Conservation (phyloP, 2,888 invertebrate genomes). For the Orthosia gracilis region DNA sequence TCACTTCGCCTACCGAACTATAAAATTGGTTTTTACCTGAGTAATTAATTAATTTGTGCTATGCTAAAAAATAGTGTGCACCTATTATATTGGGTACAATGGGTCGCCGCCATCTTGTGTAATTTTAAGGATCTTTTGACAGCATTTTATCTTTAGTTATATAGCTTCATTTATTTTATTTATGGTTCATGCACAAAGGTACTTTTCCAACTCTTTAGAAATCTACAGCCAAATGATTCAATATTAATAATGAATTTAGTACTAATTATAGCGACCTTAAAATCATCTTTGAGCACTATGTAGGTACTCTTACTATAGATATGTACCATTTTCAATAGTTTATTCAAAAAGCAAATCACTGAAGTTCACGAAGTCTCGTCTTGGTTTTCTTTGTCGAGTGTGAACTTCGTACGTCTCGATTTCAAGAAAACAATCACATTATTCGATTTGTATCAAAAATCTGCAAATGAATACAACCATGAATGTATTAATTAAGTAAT, state of each 20-base stretch:
- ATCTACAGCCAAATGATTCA: no score
- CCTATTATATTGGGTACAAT: neutral
- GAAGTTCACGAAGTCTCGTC: neutral
- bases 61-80: neutral
- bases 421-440: neutral
- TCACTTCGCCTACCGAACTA: conserved; percentile 2
- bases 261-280: no score
- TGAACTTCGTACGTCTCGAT: neutral
- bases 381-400: conserved; percentile 3
- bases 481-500: no score
- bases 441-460: neutral
- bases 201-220: no score
- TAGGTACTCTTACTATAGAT: no score
- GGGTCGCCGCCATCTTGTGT: neutral
- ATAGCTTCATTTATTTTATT: neutral
- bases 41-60: conserved; percentile 18
- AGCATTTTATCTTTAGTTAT: neutral
- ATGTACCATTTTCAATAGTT: neutral
- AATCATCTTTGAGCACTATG: no score
- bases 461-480: neutral
- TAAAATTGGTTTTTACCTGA: conserved; percentile 19
- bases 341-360: neutral
- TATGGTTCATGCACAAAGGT: no score
- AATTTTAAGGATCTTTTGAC: conserved; percentile 2
- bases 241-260: no score